Evolutionary conservation across 1,140 invertebrate species (phyloP), one percentile per base, ranked within the genome.

Genomic region (Mya arenaria): DNA sequence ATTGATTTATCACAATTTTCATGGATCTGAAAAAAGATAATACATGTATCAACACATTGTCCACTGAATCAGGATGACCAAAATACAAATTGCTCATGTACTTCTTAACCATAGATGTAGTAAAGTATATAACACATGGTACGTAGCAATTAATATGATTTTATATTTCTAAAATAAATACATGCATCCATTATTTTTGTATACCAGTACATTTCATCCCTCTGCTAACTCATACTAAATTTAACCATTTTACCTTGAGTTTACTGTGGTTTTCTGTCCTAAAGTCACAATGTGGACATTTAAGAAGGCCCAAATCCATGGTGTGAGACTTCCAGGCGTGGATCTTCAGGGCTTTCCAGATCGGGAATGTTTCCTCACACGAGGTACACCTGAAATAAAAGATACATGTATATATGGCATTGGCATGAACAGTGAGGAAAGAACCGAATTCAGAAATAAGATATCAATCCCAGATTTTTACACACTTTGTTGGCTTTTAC

Each of bases 251-350:
- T 62, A 80, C 77, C 66, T 71, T 80, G 17, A 82, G 36, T 66
- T 74, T 82, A 23, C 34, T 72, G 17, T n/a, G 30, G 25, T 39
- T 36, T 55, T 82, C 79, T 19, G 79, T 82, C 30, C 72, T 73
- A 44, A 72, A 82, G 39, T 25, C 30, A 52, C 79, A 82, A 1
- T 63, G 15, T 10, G 36, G 34, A 41, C 79, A 82, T 23, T 37
- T 65, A 19, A 73, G 23, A 10, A 82, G 56, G 30, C 60, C 79
- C 30, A 74, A 41, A 34, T 62, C 60, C 25, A 44, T 55, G 17
- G n/a, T 30, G 44, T 82, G 79, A 30, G 28, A 34, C 48, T 82
- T 82, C 79, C 79, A 82, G 37, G 72, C 48, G 37, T 82, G 79
- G 56, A n/a, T 15, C 37, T 69, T 65, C 10, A 34, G 19, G 4